Base-by-base conservation (phyloP, 2,797 vertebrate species). In the Mycteria americana region DNA sequence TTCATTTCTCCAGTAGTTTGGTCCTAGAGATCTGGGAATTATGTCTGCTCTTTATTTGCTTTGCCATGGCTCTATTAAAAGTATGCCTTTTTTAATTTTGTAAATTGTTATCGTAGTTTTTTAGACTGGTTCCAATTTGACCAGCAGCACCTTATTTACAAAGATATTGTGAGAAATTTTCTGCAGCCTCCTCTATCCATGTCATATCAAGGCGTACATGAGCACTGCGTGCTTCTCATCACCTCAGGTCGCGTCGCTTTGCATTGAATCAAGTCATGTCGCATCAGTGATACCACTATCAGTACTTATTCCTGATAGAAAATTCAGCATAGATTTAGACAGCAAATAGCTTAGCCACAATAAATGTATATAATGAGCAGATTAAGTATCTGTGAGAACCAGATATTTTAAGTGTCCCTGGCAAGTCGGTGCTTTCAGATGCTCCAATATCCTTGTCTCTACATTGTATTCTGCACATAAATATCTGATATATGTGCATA, bases 311-410 rank as follows among this genome's bases (percentile, higher is more conserved):
- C 93, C 64, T 96, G 95, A 97, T 77, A 96, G 95, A 84, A 95
- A 93, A 96, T 95, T 94, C 96, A 54, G 88, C 96, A 94, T 95
- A 90, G 94, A 97, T 97, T 97, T 97, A 79, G 97, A 98, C 97
- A 98, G 97, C 74, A n/a, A 96, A 84, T 93, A 96, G 76, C 74
- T 94, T 82, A 76, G 85, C 76, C 95, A 95, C 95, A 93, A 96
- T 91, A 97, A 97, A 98, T 98, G 97, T 92, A 96, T 90, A 96
- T 98, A 98, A 98, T 97, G 95, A 98, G 96, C 95, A 80, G 54
- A 77, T 72, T 94, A 92, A 92, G 30, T 30, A 91, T 97, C 81
- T 81, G 77, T 86, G 95, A 96, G 84, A 95, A 92, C 77, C 85
- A 95, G 92, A 80, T 92, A 95, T 96, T 97, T 96, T 84, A 93